Percentiles rank a stretch among this genome's conserved stretches.
phyloP scores from a whole-genome alignment of 2,113 vertebrate genomes.

The rabbit (Oryctolagus cuniculus) region mOryCun1.1 NC_091451.1:25606501-25607000 shows the following conservation, averaged over 20 bases:
- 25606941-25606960: not conserved
- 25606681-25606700: not conserved
- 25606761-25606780: not conserved
- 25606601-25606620: not conserved
- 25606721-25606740: not conserved
- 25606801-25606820: not conserved
- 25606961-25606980: not conserved
- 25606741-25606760: not conserved
- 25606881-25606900: not conserved
- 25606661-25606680: not conserved
- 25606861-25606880: rapidly evolving
- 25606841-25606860: not conserved
- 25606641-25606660: too few relatives aligned
- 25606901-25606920: not conserved
- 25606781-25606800: not conserved
- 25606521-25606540: not conserved
- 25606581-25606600: not conserved
- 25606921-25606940: too few relatives aligned
- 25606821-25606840: too few relatives aligned
- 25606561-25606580: not conserved
- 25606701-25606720: too few relatives aligned
- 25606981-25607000: not conserved
- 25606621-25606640: not conserved
- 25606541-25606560: not conserved
- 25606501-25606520: not conserved